Evolutionary conservation across 2,797 vertebrate species (phyloP).

Genomic region (Thunnus albacares): DNA sequence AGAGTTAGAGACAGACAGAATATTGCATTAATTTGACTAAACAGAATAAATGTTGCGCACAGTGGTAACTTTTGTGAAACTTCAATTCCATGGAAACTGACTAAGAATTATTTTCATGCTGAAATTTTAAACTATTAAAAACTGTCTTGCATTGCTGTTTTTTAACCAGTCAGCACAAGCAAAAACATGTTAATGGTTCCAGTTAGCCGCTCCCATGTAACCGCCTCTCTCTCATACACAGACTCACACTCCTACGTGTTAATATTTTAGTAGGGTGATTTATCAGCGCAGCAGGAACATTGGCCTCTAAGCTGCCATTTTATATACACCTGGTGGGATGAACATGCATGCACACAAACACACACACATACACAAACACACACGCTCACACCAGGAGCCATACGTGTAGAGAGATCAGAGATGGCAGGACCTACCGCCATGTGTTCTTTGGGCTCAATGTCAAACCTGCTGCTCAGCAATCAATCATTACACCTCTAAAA

Average conservation of each 20-base stretch:
- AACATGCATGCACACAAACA: slow-evolving; percentile 32
- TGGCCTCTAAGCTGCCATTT: slow-evolving; percentile 75
- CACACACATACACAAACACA: slow-evolving; percentile 45
- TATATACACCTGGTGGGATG: slow-evolving; percentile 72
- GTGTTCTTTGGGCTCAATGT: slow-evolving; percentile 83
- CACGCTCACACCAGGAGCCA: slow-evolving; percentile 39
- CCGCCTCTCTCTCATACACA: slow-evolving; percentile 45
- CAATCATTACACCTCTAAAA: slow-evolving; percentile 82
- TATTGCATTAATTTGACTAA: neutral
- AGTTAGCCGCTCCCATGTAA: slow-evolving; percentile 36
- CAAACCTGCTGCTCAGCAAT: slow-evolving; percentile 84
- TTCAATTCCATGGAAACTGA: slow-evolving; percentile 21
- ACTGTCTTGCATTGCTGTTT: slow-evolving; percentile 16
- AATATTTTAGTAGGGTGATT: slow-evolving; percentile 85
- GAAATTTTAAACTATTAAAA: slow-evolving; percentile 21
- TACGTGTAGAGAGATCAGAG: slow-evolving; percentile 67
- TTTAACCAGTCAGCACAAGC: slow-evolving; percentile 6
- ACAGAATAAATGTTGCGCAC: slow-evolving; percentile 2
- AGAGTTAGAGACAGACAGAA: slow-evolving; percentile 27
- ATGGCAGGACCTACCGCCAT: slow-evolving; percentile 77
- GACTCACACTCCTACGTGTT: slow-evolving; percentile 69
- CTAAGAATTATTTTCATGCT: slow-evolving; percentile 6
- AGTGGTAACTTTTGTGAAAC: slow-evolving; percentile 1
- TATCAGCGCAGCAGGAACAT: slow-evolving; percentile 77
- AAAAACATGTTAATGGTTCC: slow-evolving; percentile 15